Base-by-base conservation (phyloP, 2,113 vertebrate genomes). In the Anarrhichthys ocellatus region DNA sequence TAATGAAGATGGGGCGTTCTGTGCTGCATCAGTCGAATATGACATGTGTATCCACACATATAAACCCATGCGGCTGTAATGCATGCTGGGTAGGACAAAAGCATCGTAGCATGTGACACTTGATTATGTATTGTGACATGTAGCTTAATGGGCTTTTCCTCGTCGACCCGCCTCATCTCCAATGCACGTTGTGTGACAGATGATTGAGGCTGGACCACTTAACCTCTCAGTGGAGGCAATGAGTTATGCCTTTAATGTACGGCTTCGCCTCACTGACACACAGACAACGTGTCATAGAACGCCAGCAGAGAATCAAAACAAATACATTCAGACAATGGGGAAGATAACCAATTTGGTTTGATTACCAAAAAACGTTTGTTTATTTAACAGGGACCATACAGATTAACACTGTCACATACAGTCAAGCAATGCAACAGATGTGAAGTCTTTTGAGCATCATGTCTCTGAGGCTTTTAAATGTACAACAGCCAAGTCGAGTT, bases 111-210 rank as follows among this genome's bases (percentile, higher is more conserved):
- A 42, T 71, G 78, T 85, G 80, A 88, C 89, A 88, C 87, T 69
- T 90, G 87, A 87, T 92, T 86, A 89, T 88, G 80, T 70, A 76
- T 88, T 63, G 80, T 90, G 91, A 87, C 90, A 72, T 65, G 74
- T 20, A 14, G 86, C 80, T 78, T 91, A 90, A 91, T 86, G 80
- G 90, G 86, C 80, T 89, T 82, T 63, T 79, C 59, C 62, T 5
- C 14, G 63, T 77, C 40, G 2, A 82, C 48, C 38, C 86, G 82
- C 68, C 67, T 84, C 78, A 59, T 87, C 66, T 27, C 18, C 32
- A 27, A 80, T 78, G 80, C 86, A 27, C 85, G 86, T 3, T 52
- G 73, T 59, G 81, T 88, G 91, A 92, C 77, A 29, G 87, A 89
- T 87, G 88, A 85, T 67, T 86, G 89, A 87, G 86, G 89, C 88